phyloP scores from a whole-genome alignment of 2,797 vertebrate genomes.

The Nyctibius grandis region DNA sequence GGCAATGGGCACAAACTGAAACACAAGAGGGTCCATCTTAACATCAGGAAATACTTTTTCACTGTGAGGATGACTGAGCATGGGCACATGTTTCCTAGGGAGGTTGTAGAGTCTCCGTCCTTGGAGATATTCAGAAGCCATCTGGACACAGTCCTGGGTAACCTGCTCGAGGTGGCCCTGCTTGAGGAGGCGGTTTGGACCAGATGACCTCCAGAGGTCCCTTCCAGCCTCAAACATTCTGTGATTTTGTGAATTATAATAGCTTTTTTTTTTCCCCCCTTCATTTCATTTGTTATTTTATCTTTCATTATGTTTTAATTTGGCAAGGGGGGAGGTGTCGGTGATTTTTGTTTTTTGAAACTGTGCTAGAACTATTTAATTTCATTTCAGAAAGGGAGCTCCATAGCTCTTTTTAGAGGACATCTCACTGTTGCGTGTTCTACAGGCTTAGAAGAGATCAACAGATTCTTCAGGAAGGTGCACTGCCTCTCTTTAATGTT shows the following conservation, averaged over 20 bases:
- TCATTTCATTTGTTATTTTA: neutral
- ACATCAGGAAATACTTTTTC: neutral
- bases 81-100: neutral
- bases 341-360: neutral
- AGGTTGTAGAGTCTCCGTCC: neutral
- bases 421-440: neutral
- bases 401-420: neutral
- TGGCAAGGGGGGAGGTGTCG: neutral
- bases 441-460: neutral
- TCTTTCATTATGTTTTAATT: neutral
- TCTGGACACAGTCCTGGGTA: neutral
- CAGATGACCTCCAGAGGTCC: neutral
- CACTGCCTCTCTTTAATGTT: neutral
- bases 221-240: neutral
- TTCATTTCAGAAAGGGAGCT: neutral
- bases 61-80: neutral
- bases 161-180: neutral
- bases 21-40: neutral
- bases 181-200: neutral
- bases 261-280: neutral
- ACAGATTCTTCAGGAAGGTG: neutral
- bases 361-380: neutral
- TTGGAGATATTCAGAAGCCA: neutral
- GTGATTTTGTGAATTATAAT: neutral
- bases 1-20: neutral